Evolutionary conservation across 37 sponge, comb jelly and placozoan species (phyloP).

Genomic region (Amphimedon queenslandica): DNA sequence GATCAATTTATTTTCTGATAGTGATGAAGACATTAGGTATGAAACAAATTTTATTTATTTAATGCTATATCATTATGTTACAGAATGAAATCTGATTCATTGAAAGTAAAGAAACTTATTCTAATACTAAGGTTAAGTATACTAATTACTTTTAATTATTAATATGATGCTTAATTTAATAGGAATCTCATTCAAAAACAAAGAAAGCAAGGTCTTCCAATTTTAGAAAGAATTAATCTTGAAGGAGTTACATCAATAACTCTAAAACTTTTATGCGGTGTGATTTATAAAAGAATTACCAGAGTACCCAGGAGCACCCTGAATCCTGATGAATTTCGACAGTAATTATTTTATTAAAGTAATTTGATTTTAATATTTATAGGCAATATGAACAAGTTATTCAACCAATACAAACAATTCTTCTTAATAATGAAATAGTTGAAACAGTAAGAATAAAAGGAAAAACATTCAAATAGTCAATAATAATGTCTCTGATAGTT

Average conservation of each 20-base stretch:
- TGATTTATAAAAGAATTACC: background rate
- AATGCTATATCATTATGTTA: no score
- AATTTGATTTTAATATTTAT: background rate
- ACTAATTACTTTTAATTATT: background rate
- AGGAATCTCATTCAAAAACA: background rate
- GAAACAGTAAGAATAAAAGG: background rate
- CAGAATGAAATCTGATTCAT: no score
- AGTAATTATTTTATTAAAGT: background rate
- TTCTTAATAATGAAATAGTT: background rate
- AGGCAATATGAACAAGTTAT: background rate
- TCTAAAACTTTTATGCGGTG: background rate
- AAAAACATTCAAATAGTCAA: no score
- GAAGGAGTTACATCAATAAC: background rate
- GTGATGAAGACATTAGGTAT: background rate
- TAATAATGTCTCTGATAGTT: background rate
- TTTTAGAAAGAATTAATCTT: background rate
- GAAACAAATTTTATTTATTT: background rate
- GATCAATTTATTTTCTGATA: background rate
- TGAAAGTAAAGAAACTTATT: background rate
- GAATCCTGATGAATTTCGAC: background rate
- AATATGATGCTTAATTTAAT: background rate
- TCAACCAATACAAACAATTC: background rate
- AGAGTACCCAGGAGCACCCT: background rate
- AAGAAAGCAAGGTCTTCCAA: background rate
- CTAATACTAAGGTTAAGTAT: background rate